phyloP scores from a whole-genome alignment of 1,140 invertebrate species.

The Drosophila biarmipes region DNA sequence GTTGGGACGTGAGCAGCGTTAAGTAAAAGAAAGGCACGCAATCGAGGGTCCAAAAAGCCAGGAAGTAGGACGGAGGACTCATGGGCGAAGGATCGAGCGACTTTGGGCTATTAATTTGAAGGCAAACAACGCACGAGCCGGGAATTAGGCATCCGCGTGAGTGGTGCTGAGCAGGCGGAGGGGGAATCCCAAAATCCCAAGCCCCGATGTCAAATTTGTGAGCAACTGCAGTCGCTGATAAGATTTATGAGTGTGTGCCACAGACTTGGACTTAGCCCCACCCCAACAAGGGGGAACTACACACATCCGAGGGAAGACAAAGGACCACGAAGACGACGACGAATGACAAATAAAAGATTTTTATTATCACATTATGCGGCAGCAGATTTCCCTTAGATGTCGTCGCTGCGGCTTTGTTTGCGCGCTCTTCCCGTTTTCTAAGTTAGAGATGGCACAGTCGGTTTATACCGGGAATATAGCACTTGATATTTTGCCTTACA shows the following conservation, averaged over 20 bases:
- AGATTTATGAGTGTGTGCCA: constrained; percentile 64
- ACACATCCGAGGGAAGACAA: constrained; percentile 33
- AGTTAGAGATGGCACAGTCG: constrained; percentile 21
- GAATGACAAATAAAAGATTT: constrained; percentile 81
- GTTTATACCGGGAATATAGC: neutral
- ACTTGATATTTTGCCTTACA: too few species aligned
- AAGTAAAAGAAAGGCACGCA: constrained; percentile 76
- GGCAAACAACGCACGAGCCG: constrained; percentile 57
- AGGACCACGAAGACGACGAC: constrained; percentile 25
- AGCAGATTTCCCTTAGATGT: constrained; percentile 71
- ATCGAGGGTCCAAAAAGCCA: constrained; percentile 27
- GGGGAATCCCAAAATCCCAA: neutral
- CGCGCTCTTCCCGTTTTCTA: constrained; percentile 8
- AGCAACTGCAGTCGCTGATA: constrained; percentile 74
- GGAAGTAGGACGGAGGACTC: neutral
- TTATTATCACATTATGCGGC: constrained; percentile 81
- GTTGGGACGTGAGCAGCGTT: constrained; percentile 71
- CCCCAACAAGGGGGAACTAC: constrained; percentile 23
- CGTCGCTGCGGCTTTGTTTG: constrained; percentile 23
- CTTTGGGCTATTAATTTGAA: constrained; percentile 56
- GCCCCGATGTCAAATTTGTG: constrained; percentile 65
- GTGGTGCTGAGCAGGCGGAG: constrained; percentile 12
- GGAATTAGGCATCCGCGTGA: constrained; percentile 52
- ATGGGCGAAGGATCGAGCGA: constrained; percentile 7
- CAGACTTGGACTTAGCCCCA: constrained; percentile 7